Base-by-base conservation (phyloP, 2,797 vertebrate species). In the Morelia viridis region DNA sequence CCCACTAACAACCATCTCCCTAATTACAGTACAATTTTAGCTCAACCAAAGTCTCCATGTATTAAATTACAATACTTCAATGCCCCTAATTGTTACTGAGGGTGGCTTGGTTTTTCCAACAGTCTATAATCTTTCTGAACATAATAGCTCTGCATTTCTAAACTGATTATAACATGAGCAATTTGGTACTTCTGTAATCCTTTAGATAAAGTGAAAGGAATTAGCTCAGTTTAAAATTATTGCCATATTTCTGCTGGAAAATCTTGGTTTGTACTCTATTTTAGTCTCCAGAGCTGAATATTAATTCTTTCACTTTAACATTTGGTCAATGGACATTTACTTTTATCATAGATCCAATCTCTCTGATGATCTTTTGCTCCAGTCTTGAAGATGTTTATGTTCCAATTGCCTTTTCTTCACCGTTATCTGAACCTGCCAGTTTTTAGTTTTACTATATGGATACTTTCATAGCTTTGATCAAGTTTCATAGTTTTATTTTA, bases 31-130 rank as follows among this genome's bases (percentile, higher is more conserved):
- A 28, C 41, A 92, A 91, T n/a, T 93, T 22, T 1, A 92, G 28
- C 62, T 65, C 26, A 87, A 89, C 24, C 6, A 17, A 85, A 80
- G 60, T n/a, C 90, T 90, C 26, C 56, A 19, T 0, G 65, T 89
- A 28, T 71, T 91, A 93, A 95, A 96, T 93, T 91, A 92, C 0
- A 92, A 53, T 93, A 56, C 92, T 83, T 61, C 87, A 90, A 60
- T 87, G 89, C 91, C 87, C 56, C 60, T 83, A 89, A 93, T 93
- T 95, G 94, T 93, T 87, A 95, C 61, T 95, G 91, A 91, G 90
- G 90, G 94, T 76, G 24, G 4, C 91, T 94, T 88, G 28, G 7
- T 92, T 95, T 92, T 94, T n/a, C 89, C 41, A 95, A 88, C 91
- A 89, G 53, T 0, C 1, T 35, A 3, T n/a, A 89, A n/a, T 71